Percentiles rank a stretch among this genome's conserved stretches.
These are phyloP conservation scores for Drosophila nikananu DNA, from an alignment of 1,140 invertebrate genomes.

Conservation along the genomic window DNA sequence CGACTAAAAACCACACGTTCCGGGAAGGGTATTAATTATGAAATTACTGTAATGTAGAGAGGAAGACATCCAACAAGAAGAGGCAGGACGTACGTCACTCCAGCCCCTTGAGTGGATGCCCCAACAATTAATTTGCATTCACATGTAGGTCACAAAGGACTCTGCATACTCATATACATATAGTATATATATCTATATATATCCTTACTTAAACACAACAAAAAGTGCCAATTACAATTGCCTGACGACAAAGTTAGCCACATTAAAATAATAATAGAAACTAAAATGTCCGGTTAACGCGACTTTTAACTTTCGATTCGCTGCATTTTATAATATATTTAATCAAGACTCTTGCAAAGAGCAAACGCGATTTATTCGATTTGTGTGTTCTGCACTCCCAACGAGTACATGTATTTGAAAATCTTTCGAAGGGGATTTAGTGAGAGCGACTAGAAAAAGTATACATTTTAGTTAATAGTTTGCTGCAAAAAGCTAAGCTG, in stretches of 20 bases:
- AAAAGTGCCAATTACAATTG: conserved; percentile 78
- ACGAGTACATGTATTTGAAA: background rate
- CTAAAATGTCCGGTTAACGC: conserved; percentile 1
- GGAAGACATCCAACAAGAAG: background rate
- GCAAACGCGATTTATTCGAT: conserved; percentile 11
- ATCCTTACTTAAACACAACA: conserved; percentile 50
- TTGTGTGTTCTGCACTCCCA: conserved; percentile 30
- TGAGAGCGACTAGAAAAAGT: background rate
- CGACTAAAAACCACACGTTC: conserved; percentile 40
- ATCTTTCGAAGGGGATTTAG: too few relatives aligned
- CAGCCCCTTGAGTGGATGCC: conserved; percentile 7
- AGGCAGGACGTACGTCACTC: background rate
- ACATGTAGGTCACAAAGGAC: conserved; percentile 16
- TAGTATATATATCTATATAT: background rate
- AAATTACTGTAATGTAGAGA: conserved; percentile 13
- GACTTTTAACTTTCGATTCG: conserved; percentile 12
- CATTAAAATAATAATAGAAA: conserved; percentile 12
- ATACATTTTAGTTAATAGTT: conserved; percentile 16
- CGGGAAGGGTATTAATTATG: conserved; percentile 29
- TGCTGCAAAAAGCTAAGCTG: conserved; percentile 3
- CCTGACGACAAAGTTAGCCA: conserved; percentile 51
- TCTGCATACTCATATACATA: conserved; percentile 2
- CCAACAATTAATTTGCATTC: conserved; percentile 21
- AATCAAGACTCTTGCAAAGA: background rate
- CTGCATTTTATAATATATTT: conserved; percentile 7